These are phyloP conservation scores for Drosophila dives DNA, from an alignment of 2,888 invertebrate species.

Conservation along the genomic window DNA sequence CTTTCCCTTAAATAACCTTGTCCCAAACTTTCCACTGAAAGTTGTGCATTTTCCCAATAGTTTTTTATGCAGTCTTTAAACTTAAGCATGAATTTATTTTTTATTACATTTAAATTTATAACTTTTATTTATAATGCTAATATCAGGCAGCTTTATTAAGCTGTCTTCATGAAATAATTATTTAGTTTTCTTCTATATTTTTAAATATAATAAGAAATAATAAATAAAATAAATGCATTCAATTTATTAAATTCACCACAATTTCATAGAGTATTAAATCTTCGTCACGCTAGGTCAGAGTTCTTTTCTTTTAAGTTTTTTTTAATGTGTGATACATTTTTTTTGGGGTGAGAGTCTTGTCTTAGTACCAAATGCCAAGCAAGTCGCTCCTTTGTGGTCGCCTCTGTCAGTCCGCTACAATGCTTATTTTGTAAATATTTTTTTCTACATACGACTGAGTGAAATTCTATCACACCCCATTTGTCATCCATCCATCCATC, in stretches of 20 bases:
- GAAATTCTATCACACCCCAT: constrained; percentile 32
- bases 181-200: background rate
- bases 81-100: background rate
- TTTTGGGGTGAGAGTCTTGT: constrained; percentile 39
- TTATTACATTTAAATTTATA: background rate
- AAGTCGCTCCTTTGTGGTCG: constrained; percentile 60
- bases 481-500: constrained; percentile 36
- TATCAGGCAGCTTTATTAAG: too few species aligned
- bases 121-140: too few species aligned
- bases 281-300: background rate
- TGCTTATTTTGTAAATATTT: constrained; percentile 7
- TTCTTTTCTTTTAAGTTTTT: constrained; percentile 25
- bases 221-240: background rate
- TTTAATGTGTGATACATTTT: constrained; percentile 35
- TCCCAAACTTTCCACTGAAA: background rate
- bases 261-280: constrained; percentile 28
- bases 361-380: constrained; percentile 62
- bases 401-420: constrained; percentile 35
- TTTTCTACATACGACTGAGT: constrained; percentile 1
- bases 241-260: background rate
- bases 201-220: background rate
- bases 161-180: too few species aligned
- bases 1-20: background rate
- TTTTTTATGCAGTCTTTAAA: background rate
- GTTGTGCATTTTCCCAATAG: background rate